phyloP scores from a whole-genome alignment of 1,140 invertebrate species.

The Drosophila nigrodunni region DNA sequence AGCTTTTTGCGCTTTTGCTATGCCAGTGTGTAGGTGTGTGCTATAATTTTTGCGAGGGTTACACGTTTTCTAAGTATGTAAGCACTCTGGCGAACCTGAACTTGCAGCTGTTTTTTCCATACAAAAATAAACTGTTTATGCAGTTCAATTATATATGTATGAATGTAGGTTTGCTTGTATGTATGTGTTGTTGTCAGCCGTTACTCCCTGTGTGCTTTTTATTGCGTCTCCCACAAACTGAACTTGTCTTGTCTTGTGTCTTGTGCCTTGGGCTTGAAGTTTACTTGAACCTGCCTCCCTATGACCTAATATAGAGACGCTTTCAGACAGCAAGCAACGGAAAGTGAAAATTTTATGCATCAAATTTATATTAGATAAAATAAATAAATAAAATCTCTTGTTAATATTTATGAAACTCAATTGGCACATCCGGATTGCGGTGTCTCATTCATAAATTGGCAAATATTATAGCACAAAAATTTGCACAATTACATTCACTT shows the following conservation, averaged over 20 bases:
- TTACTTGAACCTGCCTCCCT: background rate
- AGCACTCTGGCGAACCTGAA: constrained; percentile 53
- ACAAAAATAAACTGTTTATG: constrained; percentile 80
- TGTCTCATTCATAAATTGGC: constrained; percentile 40
- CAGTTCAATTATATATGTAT: constrained; percentile 50
- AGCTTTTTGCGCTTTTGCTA: constrained; percentile 35
- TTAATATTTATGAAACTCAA: constrained; percentile 45
- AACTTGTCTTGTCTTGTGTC: background rate
- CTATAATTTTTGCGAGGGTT: constrained; percentile 60
- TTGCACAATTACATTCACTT: constrained; percentile 49
- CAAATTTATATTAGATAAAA: constrained; percentile 2
- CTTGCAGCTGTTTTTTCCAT: constrained; percentile 64
- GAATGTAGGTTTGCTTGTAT: background rate
- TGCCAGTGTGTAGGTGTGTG: constrained; percentile 9
- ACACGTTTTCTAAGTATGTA: constrained; percentile 53
- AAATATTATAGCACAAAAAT: constrained; percentile 15
- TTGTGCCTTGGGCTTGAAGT: background rate
- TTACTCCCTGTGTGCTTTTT: constrained; percentile 39
- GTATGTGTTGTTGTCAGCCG: constrained; percentile 6
- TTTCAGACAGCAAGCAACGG: background rate
- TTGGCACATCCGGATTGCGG: constrained; percentile 60
- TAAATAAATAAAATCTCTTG: constrained; percentile 20
- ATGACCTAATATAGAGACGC: constrained; percentile 38
- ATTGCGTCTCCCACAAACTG: background rate
- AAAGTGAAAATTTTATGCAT: background rate